Conservation (phyloP, 2,113 vertebrate species). For the Ciconia maguari region DNA sequence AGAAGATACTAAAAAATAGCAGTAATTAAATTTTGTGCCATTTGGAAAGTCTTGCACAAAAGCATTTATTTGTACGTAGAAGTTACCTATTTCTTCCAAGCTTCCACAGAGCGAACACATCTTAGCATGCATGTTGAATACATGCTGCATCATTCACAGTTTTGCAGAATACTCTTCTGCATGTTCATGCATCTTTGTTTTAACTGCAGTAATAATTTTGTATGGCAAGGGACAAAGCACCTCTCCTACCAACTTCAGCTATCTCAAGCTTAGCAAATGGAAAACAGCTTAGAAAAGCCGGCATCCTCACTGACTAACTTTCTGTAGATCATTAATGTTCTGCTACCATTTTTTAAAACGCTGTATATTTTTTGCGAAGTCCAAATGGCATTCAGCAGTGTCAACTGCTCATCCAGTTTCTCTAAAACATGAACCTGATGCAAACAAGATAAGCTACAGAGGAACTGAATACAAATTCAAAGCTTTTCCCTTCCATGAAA, state of each 20-base stretch:
- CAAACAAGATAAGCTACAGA: background rate
- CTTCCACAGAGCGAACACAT: background rate
- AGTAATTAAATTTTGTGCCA: background rate
- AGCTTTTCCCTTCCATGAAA: background rate
- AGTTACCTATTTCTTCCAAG: background rate
- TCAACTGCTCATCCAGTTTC: background rate
- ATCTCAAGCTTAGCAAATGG: background rate
- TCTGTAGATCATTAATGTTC: background rate
- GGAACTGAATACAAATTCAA: background rate
- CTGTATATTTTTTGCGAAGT: background rate
- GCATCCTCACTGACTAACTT: background rate
- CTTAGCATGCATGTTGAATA: background rate
- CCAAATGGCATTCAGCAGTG: background rate
- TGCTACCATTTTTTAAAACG: background rate
- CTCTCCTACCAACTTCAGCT: background rate
- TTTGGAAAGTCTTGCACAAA: background rate
- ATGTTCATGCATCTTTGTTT: background rate
- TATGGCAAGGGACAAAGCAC: background rate
- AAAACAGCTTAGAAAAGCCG: background rate
- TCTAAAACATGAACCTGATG: background rate
- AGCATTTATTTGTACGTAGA: background rate
- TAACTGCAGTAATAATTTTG: background rate
- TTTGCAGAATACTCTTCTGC: background rate
- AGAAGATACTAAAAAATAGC: background rate
- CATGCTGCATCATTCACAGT: background rate